These are phyloP conservation scores for Hemistola chrysoprasaria DNA, from an alignment of 2,888 invertebrate genomes.

Conservation along the genomic window DNA sequence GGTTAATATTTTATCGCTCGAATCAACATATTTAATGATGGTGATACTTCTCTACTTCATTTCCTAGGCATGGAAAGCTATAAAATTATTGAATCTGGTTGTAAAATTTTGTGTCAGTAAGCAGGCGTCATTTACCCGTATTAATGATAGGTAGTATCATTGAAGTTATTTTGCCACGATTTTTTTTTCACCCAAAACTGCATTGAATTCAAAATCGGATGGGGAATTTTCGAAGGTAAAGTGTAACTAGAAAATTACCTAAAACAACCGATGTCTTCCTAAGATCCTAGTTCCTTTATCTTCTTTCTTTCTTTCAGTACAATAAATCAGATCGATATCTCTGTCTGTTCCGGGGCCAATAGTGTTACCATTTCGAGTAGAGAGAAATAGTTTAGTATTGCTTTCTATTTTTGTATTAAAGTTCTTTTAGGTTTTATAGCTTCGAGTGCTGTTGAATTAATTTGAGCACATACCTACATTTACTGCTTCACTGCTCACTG, in stretches of 20 bases:
- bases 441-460: slow-evolving; percentile 3
- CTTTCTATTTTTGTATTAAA: slow-evolving; percentile 24
- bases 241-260: background rate
- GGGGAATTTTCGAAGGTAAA: too few species aligned
- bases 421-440: slow-evolving; percentile 9
- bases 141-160: too few species aligned
- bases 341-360: slow-evolving; percentile 30
- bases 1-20: too few species aligned
- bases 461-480: slow-evolving; percentile 4
- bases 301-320: slow-evolving; percentile 35
- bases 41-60: too few species aligned
- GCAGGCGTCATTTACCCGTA: too few species aligned
- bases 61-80: too few species aligned
- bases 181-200: too few species aligned
- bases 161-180: too few species aligned
- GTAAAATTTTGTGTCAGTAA: too few species aligned
- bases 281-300: slow-evolving; percentile 9
- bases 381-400: slow-evolving; percentile 27
- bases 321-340: slow-evolving; percentile 44
- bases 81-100: too few species aligned
- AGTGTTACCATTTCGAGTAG: slow-evolving; percentile 27
- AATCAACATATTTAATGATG: too few species aligned
- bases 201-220: too few species aligned
- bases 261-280: slow-evolving; percentile 5
- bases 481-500: slow-evolving; percentile 7